Base-by-base conservation (phyloP, 2,888 invertebrate species). In the Abscondita cerata region DNA sequence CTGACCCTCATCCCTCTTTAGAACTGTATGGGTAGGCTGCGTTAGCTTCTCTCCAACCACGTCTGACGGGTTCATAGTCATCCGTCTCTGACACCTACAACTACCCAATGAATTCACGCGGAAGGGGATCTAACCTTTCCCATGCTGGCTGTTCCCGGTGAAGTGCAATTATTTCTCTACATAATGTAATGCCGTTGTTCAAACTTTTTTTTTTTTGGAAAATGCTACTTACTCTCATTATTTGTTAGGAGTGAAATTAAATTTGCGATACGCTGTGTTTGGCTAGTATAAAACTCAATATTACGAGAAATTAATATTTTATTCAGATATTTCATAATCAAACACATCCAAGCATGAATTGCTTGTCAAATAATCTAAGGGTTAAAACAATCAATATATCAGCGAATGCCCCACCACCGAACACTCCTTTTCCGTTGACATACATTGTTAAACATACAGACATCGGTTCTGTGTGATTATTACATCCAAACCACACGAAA, bases 341-440 rank as follows among this genome's bases (percentile, higher is more conserved):
- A 85, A 85, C 85, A 62, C 56, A 84, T 82, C 82, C 82, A 81
- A 78, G 78, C 81, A 80, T 78, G 81, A 83, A 84, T 84, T 84
- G 84, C 84, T 84, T 82, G 81, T 78, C 78, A 76, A 79, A 77
- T 83, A 81, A 84, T 78, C 78, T 76, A 69, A 59, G 76, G 77
- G 79, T 78, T 75, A 71, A 72, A 70, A 71, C 75, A 74, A 78
- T 78, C 78, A 76, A 78, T 76, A 75, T 71, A 71, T 75, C 76
- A 76, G 73, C 72, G 73, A 25, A 25, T 25, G 25, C 25, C 25
- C 6, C 25, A 6, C 25, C 25, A 25, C 25, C 25, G 25, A 25
- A 25, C 25, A 25, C 25, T 25, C 25, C 25, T 25, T 25, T 25
- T 25, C 25, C 25, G 25, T 25, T 25, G 25, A 6, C 25, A 25